Conservation (phyloP, 2,888 invertebrate genomes). For the Gymnocheta viridis region DNA sequence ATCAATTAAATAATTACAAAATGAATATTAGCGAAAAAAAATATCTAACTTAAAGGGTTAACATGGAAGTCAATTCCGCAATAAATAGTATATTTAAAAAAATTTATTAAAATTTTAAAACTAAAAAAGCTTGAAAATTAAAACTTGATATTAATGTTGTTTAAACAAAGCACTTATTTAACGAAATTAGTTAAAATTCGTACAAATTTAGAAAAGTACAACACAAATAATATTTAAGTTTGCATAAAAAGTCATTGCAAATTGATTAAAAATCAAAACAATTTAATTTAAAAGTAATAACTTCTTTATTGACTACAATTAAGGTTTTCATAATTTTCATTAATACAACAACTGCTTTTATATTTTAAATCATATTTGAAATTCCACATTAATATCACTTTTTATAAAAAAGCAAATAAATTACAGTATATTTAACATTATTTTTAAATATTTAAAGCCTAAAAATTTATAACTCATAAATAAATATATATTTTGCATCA, state of each 20-base stretch:
- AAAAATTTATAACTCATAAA: neutral
- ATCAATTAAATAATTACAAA: too few species aligned
- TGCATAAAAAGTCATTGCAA: too few species aligned
- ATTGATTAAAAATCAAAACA: neutral
- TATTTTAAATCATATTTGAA: too few species aligned
- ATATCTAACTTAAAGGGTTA: neutral
- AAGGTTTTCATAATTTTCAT: neutral
- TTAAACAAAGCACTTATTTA: neutral
- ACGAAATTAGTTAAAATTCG: too few species aligned
- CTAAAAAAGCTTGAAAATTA: neutral
- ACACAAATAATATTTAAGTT: too few species aligned
- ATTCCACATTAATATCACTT: slow-evolving; percentile 30
- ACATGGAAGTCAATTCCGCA: neutral
- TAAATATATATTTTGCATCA: neutral
- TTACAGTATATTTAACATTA: neutral
- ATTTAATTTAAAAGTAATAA: neutral
- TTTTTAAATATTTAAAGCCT: neutral
- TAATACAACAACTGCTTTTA: neutral
- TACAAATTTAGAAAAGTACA: too few species aligned
- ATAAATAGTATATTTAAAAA: neutral
- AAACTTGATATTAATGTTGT: neutral
- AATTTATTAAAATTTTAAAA: neutral
- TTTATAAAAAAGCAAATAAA: neutral
- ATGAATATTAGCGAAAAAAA: too few species aligned
- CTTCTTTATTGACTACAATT: neutral